Evolutionary conservation across 2,113 vertebrate species (phyloP), one percentile per base, ranked within the genome.

Genomic region (Notothenia rossii): DNA sequence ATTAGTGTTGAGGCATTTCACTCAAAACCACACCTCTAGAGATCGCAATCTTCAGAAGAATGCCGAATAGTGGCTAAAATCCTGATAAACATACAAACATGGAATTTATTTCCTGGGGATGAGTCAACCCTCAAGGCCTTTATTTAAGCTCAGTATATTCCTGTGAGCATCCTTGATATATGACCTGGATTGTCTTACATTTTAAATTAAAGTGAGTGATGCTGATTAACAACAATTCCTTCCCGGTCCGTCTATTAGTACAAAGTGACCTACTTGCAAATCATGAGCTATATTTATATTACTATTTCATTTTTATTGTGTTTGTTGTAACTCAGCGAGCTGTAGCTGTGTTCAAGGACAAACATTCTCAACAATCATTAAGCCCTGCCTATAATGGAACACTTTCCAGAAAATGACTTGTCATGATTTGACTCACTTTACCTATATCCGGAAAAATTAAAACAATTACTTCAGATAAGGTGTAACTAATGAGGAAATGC

Each of bases 401-500:
- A 63, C 54, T 58, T 73, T 51, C 29, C 25, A 51, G 18, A 58
- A 72, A 36, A 58, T 7, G 22, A 75, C 20, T 60, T 36, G 40
- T 65, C 55, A 18, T n/a, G 63, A 69, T 79, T 79, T 64, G 25
- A 56, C 33, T 62, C 49, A 63, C 58, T 13, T 59, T 56, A 29
- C 18, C 56, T 74, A 10, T 65, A 10, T 65, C 33, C 56, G n/a
- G 46, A 10, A 58, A 67, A 22, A 46, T 55, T 49, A 43, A 40
- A 70, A 75, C 55, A 59, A 79, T 84, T 71, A 64, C 20, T 56
- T n/a, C 60, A 76, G 75, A 72, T 78, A 45, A 73, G 64, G 14
- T 70, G 49, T 2, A 13, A 82, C 55, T 70, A 20, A 58, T 17
- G 58, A 75, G 66, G 72, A 86, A 78, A 76, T 84, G 36, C 36